Conservation (phyloP, 2,888 invertebrate genomes). For the Liopterus haemorrhoidalis region DNA sequence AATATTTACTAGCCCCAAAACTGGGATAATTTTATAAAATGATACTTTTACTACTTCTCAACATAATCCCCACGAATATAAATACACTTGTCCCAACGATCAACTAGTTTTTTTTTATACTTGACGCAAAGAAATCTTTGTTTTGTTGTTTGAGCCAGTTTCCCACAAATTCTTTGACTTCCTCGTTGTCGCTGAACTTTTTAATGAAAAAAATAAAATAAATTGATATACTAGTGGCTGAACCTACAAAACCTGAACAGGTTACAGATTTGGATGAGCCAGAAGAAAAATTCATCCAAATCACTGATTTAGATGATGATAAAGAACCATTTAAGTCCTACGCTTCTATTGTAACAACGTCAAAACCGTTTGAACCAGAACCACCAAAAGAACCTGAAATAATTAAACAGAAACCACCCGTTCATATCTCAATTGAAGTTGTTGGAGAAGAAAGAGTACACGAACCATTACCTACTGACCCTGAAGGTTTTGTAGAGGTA, state of each 20-base stretch:
- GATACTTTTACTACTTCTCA: too few relatives aligned
- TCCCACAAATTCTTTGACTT: too few relatives aligned
- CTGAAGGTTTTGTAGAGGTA: constrained; percentile 37
- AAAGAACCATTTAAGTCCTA: constrained; percentile 24
- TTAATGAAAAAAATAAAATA: too few relatives aligned
- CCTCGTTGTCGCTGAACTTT: too few relatives aligned
- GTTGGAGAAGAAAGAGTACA: constrained; percentile 26
- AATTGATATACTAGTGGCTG: background rate
- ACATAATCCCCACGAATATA: too few relatives aligned
- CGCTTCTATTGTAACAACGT: constrained; percentile 24
- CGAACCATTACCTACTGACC: constrained; percentile 29
- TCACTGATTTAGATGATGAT: constrained; percentile 18
- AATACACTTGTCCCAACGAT: too few relatives aligned
- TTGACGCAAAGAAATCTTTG: too few relatives aligned
- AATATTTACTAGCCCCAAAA: too few relatives aligned
- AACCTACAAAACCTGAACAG: constrained; percentile 2
- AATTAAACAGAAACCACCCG: constrained; percentile 22
- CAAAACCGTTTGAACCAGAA: constrained; percentile 7
- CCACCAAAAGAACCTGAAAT: constrained; percentile 5
- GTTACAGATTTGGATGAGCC: constrained; percentile 1
- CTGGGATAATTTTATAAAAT: too few relatives aligned
- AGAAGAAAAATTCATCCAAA: constrained; percentile 15
- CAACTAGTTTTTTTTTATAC: too few relatives aligned
- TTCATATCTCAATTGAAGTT: constrained; percentile 28
- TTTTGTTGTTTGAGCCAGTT: too few relatives aligned